Evolutionary conservation across 2,888 invertebrate species (phyloP).

Genomic region (Oxyteleia sp.): DNA sequence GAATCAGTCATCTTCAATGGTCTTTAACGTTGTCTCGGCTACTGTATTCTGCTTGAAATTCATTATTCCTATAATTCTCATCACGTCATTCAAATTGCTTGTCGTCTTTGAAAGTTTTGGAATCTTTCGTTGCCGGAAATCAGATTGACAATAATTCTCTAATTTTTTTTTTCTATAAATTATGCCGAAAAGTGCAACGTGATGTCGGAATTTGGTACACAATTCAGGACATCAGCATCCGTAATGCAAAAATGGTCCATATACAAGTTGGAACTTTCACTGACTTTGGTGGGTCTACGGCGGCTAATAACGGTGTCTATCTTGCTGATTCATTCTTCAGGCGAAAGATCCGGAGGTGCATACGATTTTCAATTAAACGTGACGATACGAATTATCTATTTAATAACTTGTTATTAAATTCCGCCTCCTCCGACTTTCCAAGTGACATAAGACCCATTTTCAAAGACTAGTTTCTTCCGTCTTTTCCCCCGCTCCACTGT

Average conservation of each 20-base stretch:
- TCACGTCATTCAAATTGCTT: neutral
- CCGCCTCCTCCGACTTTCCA: slow-evolving; percentile 45
- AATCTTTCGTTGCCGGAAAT: neutral
- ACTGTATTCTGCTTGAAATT: neutral
- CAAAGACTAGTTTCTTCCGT: slow-evolving; percentile 40
- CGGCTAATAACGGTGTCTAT: slow-evolving; percentile 60
- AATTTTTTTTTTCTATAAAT: too few relatives aligned
- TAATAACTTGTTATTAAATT: slow-evolving; percentile 52
- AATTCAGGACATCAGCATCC: slow-evolving; percentile 38
- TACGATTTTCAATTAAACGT: slow-evolving; percentile 50
- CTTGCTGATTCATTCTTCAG: slow-evolving; percentile 57
- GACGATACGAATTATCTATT: slow-evolving; percentile 35
- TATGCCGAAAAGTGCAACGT: slow-evolving; percentile 7
- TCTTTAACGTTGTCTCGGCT: neutral
- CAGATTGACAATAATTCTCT: neutral
- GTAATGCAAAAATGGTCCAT: slow-evolving; percentile 57
- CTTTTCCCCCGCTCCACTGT: neutral
- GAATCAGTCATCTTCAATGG: neutral
- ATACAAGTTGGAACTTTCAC: slow-evolving; percentile 65
- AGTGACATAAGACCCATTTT: slow-evolving; percentile 46
- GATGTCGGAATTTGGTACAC: slow-evolving; percentile 6
- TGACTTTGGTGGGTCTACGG: slow-evolving; percentile 56
- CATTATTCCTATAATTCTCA: neutral
- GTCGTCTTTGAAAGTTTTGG: neutral
- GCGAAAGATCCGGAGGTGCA: slow-evolving; percentile 37